Conservation (phyloP, 2,888 invertebrate species). For the Unio delphinus region DNA sequence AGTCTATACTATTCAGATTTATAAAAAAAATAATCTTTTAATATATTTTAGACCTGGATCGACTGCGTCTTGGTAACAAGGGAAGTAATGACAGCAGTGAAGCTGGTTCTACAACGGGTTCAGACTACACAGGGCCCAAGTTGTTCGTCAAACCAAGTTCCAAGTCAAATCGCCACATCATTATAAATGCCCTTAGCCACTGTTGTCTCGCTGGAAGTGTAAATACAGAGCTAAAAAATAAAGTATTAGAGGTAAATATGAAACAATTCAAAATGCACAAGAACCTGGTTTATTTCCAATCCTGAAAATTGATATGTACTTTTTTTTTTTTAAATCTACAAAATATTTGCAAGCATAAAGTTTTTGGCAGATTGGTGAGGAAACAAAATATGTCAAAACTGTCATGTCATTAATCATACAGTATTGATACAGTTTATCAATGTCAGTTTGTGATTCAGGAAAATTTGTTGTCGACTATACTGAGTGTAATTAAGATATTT, state of each 20-base stretch:
- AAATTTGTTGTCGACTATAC: too few species aligned
- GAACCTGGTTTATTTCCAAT: not conserved
- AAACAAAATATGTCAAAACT: too few species aligned
- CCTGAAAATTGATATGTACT: too few species aligned
- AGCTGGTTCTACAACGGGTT: conserved; percentile 41
- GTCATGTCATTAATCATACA: too few species aligned
- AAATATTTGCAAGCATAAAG: too few species aligned
- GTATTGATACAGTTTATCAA: too few species aligned
- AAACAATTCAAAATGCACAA: not conserved
- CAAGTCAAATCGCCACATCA: conserved; percentile 97
- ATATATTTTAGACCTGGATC: conserved; percentile 10
- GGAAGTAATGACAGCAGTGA: conserved; percentile 50
- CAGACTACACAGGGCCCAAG: conserved; percentile 82
- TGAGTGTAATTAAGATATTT: too few species aligned
- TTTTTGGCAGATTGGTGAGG: too few species aligned
- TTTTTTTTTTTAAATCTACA: too few species aligned
- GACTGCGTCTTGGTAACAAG: conserved; percentile 2
- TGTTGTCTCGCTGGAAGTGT: conserved; percentile 99
- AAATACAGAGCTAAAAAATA: conserved; percentile 91
- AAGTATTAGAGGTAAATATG: conserved; percentile 83
- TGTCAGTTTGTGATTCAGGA: too few species aligned
- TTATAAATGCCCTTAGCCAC: conserved; percentile 97
- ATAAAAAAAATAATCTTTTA: not conserved
- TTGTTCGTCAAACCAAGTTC: conserved; percentile 97
- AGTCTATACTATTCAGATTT: not conserved